phyloP scores from a whole-genome alignment of 2,797 vertebrate genomes.

The Rousettus madagascariensis region DNA sequence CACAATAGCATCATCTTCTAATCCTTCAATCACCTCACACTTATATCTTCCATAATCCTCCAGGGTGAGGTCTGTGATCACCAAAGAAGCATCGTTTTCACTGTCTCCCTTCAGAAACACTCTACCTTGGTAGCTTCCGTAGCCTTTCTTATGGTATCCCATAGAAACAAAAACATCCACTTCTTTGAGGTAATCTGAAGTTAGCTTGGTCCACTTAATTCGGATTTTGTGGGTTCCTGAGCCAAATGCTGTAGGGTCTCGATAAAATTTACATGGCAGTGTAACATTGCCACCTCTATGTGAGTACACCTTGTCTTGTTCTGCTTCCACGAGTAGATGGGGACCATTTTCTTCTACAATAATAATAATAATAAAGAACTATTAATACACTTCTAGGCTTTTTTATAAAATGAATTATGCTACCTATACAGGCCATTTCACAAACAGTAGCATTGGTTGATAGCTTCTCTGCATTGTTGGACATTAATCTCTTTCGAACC shows the following conservation, averaged over 20 bases:
- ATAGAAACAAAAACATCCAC: conserved; percentile 92
- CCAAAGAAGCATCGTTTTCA: conserved; percentile 89
- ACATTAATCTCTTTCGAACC: neutral
- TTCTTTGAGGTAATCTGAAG: conserved; percentile 89
- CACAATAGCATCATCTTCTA: conserved; percentile 88
- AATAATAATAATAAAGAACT: neutral
- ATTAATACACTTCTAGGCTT: neutral
- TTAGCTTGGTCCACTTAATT: conserved; percentile 95
- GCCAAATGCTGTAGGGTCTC: conserved; percentile 84
- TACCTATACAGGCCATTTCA: neutral
- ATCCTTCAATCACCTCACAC: conserved; percentile 93
- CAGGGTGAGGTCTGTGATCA: conserved; percentile 87
- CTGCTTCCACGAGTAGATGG: conserved; percentile 89
- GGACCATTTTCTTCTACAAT: conserved; percentile 90
- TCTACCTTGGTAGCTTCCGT: conserved; percentile 87
- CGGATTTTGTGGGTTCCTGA: conserved; percentile 87
- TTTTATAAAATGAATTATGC: neutral
- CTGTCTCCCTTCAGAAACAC: conserved; percentile 85
- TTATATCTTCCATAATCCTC: conserved; percentile 93
- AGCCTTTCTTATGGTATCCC: conserved; percentile 91
- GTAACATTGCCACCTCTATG: conserved; percentile 88
- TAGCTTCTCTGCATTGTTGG: neutral
- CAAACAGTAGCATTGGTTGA: neutral
- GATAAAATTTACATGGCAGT: conserved; percentile 92
- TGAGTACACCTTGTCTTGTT: conserved; percentile 87